A percentile compares a stretch with the other conserved stretches of the same genome.
phyloP scores from a whole-genome alignment of 2,888 invertebrate species.

The Acronicta psi region DNA sequence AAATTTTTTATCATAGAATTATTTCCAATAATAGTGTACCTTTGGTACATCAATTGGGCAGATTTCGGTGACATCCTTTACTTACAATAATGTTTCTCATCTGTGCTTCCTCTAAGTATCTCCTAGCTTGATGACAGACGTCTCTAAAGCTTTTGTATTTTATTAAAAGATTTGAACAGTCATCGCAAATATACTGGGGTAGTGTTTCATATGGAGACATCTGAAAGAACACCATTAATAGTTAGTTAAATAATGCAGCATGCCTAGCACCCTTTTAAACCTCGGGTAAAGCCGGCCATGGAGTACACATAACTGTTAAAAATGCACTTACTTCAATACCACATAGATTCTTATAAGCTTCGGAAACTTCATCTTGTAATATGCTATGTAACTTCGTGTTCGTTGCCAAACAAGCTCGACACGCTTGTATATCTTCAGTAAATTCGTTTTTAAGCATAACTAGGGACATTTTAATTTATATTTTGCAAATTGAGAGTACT shows the following conservation, averaged over 20 bases:
- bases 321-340: constrained; percentile 32
- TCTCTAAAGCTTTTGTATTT: constrained; percentile 39
- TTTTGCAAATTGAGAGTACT: background rate
- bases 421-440: constrained; percentile 30
- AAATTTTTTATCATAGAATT: too few relatives aligned
- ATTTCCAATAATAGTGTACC: too few relatives aligned
- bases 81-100: constrained; percentile 21
- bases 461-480: constrained; percentile 31
- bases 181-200: constrained; percentile 46
- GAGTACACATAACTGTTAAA: background rate
- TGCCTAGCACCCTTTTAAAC: too few relatives aligned
- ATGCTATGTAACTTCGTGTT: constrained; percentile 34
- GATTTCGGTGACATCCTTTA: too few relatives aligned
- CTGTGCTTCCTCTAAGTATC: constrained; percentile 19
- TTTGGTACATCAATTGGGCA: too few relatives aligned
- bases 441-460: constrained; percentile 33
- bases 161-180: constrained; percentile 26
- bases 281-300: too few relatives aligned
- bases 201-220: constrained; percentile 17
- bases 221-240: constrained; percentile 23
- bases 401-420: constrained; percentile 41
- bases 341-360: constrained; percentile 23
- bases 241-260: too few relatives aligned
- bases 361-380: constrained; percentile 15
- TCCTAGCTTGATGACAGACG: constrained; percentile 16